phyloP scores from a whole-genome alignment of 1,140 invertebrate genomes.

The Metopolophium dirhodum region DNA sequence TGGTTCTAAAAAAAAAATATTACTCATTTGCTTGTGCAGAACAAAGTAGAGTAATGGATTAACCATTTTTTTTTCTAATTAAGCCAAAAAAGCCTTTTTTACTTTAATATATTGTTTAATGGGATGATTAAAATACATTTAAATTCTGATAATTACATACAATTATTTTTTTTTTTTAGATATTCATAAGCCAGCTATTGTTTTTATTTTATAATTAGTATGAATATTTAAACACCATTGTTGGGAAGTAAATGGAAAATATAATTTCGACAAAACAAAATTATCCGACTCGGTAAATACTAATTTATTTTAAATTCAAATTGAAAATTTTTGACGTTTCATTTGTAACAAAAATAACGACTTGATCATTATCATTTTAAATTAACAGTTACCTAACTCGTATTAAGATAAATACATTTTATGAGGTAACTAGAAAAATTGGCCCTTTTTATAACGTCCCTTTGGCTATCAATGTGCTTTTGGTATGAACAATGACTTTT shows the following conservation, averaged over 20 bases:
- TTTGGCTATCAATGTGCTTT: background rate
- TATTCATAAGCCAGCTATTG: background rate
- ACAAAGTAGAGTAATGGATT: slow-evolving; percentile 5
- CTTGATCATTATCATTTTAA: background rate
- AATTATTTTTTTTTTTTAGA: background rate
- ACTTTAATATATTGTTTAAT: background rate
- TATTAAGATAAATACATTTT: background rate
- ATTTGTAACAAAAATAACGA: background rate
- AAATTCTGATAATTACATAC: background rate
- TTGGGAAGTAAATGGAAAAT: background rate
- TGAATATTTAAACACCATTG: background rate
- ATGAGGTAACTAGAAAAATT: background rate
- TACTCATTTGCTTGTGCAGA: background rate
- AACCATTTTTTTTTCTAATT: background rate
- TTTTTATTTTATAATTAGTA: slow-evolving; percentile 22
- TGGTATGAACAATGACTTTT: background rate
- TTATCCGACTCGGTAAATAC: background rate
- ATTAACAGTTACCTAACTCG: background rate
- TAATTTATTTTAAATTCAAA: background rate
- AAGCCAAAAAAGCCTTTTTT: background rate
- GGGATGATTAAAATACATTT: slow-evolving; percentile 36
- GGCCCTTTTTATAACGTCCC: background rate
- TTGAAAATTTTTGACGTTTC: background rate
- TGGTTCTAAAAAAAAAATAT: background rate
- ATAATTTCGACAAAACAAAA: background rate